Base-by-base conservation (phyloP, 2,888 invertebrate species). In the Campoplex nolae region DNA sequence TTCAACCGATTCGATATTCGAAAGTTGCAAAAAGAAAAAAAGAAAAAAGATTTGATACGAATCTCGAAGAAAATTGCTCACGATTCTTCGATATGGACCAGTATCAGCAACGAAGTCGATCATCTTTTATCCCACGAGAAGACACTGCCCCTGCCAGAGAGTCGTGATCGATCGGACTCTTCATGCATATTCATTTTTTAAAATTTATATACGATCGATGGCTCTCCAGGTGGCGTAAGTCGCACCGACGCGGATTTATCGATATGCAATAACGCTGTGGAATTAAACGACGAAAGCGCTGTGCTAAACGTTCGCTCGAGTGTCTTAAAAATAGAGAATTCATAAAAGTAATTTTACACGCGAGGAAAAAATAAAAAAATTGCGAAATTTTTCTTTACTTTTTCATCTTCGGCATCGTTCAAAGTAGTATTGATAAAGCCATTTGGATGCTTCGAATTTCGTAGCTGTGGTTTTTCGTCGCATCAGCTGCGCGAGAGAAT, bases 361-460 rank as follows among this genome's bases (percentile, higher is more conserved):
- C 51, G 13, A 65, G 8, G n/a, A 42, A 28, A 28, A 62, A 67
- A 45, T 18, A 42, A 28, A 62, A 65, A 48, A 9, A 65, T 38
- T 18, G 45, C 16, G 8, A 11, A 11, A 3, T 58, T 58, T 73
- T 48, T 51, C 0, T 32, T 67, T 38, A 6, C 65, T 42, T 42
- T 9, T 42, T 42, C 32, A 32, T 62, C n/a, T 35, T 71, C 38
- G 6, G 16, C 67, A 45, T 58, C 51, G 70, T 70, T 38, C 4
- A 16, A 23, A 23, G 23, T 51, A 35, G 71, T 81, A 81, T 81
- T 74, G 81, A 74, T 73, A 28, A 62, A 62, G 38, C 54, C 65
- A 81, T 81, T 65, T 81, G 38, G 54, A 65, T 73, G 38, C 86
- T 74, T 87, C 84, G 86, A 79, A 89, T 90, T 90, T 90, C 90